Evolutionary conservation across 2,113 vertebrate species (phyloP).

Genomic region (Guaruba guarouba): DNA sequence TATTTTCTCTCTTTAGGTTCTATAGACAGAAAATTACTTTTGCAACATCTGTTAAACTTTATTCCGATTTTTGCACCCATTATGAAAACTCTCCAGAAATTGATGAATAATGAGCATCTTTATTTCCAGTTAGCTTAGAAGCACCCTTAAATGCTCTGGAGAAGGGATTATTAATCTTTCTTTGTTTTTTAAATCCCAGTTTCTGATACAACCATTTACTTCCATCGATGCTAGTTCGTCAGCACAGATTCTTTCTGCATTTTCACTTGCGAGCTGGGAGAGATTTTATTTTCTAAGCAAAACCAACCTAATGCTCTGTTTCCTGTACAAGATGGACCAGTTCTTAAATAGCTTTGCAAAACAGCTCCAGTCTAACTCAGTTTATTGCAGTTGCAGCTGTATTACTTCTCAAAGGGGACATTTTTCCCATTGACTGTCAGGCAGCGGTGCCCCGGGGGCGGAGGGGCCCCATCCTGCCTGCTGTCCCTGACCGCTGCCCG

Average conservation of each 20-base stretch:
- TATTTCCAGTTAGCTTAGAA: background rate
- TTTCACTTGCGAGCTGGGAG: background rate
- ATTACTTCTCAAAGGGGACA: background rate
- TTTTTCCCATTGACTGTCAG: background rate
- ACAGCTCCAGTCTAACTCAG: background rate
- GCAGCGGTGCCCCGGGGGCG: background rate
- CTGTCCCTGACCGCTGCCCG: background rate
- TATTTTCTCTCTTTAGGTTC: background rate
- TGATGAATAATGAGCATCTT: background rate
- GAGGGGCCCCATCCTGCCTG: background rate
- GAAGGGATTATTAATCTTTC: background rate
- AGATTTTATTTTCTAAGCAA: background rate
- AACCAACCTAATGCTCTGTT: background rate
- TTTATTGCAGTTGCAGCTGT: background rate
- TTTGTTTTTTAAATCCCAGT: background rate
- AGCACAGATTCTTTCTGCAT: background rate
- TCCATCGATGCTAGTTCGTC: background rate
- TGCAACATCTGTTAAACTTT: background rate
- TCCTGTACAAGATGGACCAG: background rate
- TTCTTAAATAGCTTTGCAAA: background rate
- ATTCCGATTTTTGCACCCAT: background rate
- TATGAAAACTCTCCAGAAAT: background rate
- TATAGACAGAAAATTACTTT: background rate
- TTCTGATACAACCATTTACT: background rate
- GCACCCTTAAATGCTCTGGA: background rate